phyloP scores from a whole-genome alignment of 2,113 vertebrate genomes.

The Zeus faber region DNA sequence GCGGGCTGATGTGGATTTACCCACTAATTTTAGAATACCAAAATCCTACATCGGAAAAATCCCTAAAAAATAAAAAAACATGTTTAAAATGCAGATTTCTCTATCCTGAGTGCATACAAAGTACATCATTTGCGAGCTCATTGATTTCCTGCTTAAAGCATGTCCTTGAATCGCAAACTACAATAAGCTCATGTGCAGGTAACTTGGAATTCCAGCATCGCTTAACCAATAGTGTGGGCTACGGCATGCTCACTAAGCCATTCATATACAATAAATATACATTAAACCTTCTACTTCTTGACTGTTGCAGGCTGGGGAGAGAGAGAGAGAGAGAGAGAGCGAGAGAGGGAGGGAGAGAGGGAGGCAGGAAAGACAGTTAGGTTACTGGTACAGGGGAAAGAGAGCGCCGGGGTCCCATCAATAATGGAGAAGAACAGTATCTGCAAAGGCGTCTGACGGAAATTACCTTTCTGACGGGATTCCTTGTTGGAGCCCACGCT shows the following conservation, averaged over 20 bases:
- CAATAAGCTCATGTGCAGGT: constrained; percentile 45
- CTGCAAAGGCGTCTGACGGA: constrained; percentile 25
- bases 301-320: not conserved
- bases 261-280: constrained; percentile 13
- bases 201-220: constrained; percentile 28
- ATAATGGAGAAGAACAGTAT: constrained; percentile 45
- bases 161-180: constrained; percentile 51
- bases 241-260: constrained; percentile 2
- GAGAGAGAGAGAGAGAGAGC: not conserved
- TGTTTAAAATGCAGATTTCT: constrained; percentile 56
- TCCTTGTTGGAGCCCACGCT: constrained; percentile 38
- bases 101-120: constrained; percentile 53
- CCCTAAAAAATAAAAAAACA: constrained; percentile 36
- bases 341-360: constrained; percentile 4
- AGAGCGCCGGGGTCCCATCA: constrained; percentile 30
- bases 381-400: too few species aligned
- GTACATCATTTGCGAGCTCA: constrained; percentile 54
- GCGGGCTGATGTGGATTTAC: constrained; percentile 44
- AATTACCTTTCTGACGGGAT: constrained; percentile 49
- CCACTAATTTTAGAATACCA: constrained; percentile 34
- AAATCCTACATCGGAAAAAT: constrained; percentile 7
- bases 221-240: not conserved
- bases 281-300: not conserved
- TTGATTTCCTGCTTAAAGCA: constrained; percentile 42
- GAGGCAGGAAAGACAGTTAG: not conserved